Conservation (phyloP, 2,797 vertebrate genomes). For the Cygnus olor region DNA sequence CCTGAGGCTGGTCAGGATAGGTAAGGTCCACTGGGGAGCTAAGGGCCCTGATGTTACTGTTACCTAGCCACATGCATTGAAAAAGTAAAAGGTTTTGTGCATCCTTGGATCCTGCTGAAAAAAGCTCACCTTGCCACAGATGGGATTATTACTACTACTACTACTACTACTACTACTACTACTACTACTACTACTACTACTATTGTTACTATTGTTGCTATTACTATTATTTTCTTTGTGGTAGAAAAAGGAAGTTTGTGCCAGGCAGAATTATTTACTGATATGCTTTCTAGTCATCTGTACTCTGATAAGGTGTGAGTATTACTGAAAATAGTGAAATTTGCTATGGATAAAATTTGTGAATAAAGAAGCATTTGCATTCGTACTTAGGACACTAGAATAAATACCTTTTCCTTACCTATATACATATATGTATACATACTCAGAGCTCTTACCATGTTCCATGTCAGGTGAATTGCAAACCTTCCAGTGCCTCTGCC, state of each 20-base stretch:
- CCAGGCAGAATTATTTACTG: background rate
- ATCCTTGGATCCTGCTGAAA: background rate
- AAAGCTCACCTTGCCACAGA: background rate
- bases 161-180: accelerated
- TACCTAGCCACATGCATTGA: background rate
- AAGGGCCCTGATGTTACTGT: background rate
- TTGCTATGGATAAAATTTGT: background rate
- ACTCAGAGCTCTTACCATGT: background rate
- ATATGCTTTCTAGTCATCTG: background rate
- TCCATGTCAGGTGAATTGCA: background rate
- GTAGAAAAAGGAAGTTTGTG: background rate
- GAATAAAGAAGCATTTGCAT: background rate
- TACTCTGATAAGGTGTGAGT: background rate
- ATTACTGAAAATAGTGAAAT: background rate
- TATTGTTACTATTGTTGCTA: background rate
- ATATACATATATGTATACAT: background rate
- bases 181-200: background rate
- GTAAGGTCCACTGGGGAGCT: background rate
- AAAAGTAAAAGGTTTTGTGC: background rate
- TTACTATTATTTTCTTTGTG: background rate
- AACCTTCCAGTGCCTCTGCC: background rate
- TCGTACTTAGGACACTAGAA: background rate
- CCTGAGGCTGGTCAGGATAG: background rate
- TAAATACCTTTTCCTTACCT: background rate
- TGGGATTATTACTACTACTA: accelerated